Evolutionary conservation across 2,888 invertebrate genomes (phyloP).

Genomic region (Ennomos erosarius): DNA sequence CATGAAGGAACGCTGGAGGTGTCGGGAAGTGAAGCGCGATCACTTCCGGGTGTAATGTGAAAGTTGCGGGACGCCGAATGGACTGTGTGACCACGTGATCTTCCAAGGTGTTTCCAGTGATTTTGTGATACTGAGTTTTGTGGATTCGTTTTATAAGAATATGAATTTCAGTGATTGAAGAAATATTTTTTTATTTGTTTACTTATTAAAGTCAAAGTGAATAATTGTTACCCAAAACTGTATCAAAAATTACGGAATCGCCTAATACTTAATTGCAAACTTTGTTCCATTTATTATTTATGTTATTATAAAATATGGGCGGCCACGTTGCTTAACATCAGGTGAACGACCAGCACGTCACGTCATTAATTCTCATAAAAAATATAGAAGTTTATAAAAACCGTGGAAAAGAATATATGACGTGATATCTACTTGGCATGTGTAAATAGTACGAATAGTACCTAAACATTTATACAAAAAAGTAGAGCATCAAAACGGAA

Average conservation of each 20-base stretch:
- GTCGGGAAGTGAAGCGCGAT: conserved; percentile 34
- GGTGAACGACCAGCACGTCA: too few relatives aligned
- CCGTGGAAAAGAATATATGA: too few relatives aligned
- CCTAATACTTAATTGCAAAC: too few relatives aligned
- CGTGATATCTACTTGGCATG: too few relatives aligned
- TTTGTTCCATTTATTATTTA: too few relatives aligned
- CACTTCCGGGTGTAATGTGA: conserved; percentile 44
- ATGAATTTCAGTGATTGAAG: conserved; percentile 4
- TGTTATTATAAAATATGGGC: too few relatives aligned
- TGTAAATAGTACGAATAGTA: too few relatives aligned
- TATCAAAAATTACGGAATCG: conserved; percentile 38
- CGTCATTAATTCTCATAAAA: too few relatives aligned
- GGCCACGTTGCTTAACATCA: too few relatives aligned
- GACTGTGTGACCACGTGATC: conserved; percentile 45
- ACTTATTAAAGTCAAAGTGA: neutral
- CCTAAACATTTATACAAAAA: neutral
- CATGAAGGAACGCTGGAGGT: conserved; percentile 46
- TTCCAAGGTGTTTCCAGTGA: conserved; percentile 35
- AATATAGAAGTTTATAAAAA: too few relatives aligned
- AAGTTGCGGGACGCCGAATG: conserved; percentile 46
- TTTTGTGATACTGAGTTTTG: conserved; percentile 44
- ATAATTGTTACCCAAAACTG: conserved; percentile 34
- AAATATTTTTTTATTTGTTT: conserved; percentile 1
- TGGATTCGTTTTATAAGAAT: conserved; percentile 17
- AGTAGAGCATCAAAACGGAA: neutral